phyloP scores from a whole-genome alignment of 1,140 invertebrate species.

The Pogonus chalceus region DNA sequence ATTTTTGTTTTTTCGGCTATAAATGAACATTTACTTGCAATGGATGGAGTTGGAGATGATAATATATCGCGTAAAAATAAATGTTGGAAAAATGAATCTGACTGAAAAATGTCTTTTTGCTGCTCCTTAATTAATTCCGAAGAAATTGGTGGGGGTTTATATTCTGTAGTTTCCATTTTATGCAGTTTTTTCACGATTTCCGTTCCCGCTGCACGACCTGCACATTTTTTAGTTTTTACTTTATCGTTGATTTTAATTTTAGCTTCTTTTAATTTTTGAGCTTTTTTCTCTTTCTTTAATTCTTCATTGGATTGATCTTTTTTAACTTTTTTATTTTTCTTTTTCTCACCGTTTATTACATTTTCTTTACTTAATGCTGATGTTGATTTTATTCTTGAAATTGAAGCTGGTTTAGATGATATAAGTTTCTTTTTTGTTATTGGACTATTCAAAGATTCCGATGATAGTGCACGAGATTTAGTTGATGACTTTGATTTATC shows the following conservation, averaged over 20 bases:
- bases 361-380: slow-evolving; percentile 13
- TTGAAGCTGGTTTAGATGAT: slow-evolving; percentile 23
- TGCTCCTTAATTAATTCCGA: slow-evolving; percentile 42
- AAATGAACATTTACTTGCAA: slow-evolving; percentile 37
- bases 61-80: slow-evolving; percentile 47
- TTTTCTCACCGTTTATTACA: slow-evolving; percentile 13
- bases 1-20: slow-evolving; percentile 53
- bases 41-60: slow-evolving; percentile 27
- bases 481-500: slow-evolving; percentile 11
- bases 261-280: slow-evolving; percentile 19
- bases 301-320: slow-evolving; percentile 29
- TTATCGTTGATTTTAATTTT: slow-evolving; percentile 22
- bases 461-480: neutral
- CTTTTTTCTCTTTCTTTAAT: slow-evolving; percentile 18
- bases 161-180: slow-evolving; percentile 11
- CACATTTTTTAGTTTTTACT: slow-evolving; percentile 21
- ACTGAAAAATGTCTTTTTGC: slow-evolving; percentile 44
- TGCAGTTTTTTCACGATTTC: slow-evolving; percentile 26
- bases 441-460: neutral
- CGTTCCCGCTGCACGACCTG: slow-evolving; percentile 17
- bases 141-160: slow-evolving; percentile 21
- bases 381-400: slow-evolving; percentile 26
- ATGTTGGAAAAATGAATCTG: slow-evolving; percentile 59
- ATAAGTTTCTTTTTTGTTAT: slow-evolving; percentile 10
- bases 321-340: slow-evolving; percentile 24